Conservation (phyloP, 2,797 vertebrate genomes). For the Triplophysa yarkandensis region DNA sequence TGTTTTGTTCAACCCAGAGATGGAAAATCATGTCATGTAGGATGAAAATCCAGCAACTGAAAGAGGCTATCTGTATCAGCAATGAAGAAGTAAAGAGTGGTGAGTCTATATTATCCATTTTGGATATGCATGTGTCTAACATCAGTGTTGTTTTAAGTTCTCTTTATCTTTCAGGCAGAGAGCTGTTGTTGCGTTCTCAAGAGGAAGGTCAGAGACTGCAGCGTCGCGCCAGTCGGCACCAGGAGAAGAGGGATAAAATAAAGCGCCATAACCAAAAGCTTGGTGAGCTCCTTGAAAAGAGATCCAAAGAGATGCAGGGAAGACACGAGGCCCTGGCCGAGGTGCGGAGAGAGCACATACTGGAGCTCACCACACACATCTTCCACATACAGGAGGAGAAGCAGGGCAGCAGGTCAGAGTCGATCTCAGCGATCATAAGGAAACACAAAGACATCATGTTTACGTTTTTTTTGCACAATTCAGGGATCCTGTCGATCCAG, state of each 20-base stretch:
- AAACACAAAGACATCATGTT: not conserved
- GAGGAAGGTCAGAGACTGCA: conserved; percentile 90
- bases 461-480: not conserved
- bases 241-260: conserved; percentile 94
- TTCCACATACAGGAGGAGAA: conserved; percentile 92
- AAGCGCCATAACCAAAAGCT: conserved; percentile 88
- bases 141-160: not conserved
- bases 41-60: conserved; percentile 93
- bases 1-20: conserved; percentile 78
- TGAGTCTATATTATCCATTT: conserved; percentile 69
- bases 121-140: not conserved
- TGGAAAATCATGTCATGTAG: conserved; percentile 98
- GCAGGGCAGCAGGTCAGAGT: conserved; percentile 82
- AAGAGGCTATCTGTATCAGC: conserved; percentile 87
- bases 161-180: conserved; percentile 72
- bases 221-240: conserved; percentile 87
- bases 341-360: conserved; percentile 81
- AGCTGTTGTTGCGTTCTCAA: conserved; percentile 82
- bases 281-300: conserved; percentile 85
- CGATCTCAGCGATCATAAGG: not conserved
- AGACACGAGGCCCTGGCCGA: conserved; percentile 80
- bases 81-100: conserved; percentile 87
- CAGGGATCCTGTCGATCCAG: conserved; percentile 86
- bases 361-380: conserved; percentile 89
- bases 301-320: conserved; percentile 76